Conservation (phyloP, 1,140 invertebrate species). For the Sesamia nonagrioides region DNA sequence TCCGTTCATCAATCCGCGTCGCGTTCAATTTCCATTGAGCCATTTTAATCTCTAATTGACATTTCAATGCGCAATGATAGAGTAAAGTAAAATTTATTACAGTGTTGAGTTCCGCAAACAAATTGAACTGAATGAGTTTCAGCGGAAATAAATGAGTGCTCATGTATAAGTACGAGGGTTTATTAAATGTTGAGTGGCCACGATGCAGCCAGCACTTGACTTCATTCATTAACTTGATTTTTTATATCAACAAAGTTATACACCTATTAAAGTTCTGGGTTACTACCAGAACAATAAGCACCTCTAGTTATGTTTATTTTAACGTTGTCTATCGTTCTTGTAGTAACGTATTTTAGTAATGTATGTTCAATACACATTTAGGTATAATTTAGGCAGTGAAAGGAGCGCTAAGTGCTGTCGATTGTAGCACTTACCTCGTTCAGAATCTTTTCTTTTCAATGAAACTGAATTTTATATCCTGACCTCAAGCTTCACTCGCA, state of each 20-base stretch:
- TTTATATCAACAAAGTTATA: not conserved
- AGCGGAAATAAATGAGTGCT: constrained; percentile 36
- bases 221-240: constrained; percentile 16
- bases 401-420: too few relatives aligned
- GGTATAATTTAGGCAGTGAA: too few relatives aligned
- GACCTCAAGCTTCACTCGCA: not conserved
- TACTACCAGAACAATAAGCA: constrained; percentile 1
- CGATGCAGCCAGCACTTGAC: not conserved
- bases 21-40: constrained; percentile 67
- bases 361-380: not conserved
- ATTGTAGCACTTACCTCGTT: not conserved
- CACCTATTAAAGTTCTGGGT: not conserved
- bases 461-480: not conserved
- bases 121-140: constrained; percentile 45
- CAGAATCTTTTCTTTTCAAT: not conserved
- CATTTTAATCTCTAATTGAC: constrained; percentile 78
- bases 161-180: constrained; percentile 31
- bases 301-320: too few relatives aligned
- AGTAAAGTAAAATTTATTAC: constrained; percentile 67
- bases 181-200: constrained; percentile 29
- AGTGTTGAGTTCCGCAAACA: constrained; percentile 40
- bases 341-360: not conserved
- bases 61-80: constrained; percentile 69
- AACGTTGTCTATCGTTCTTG: not conserved
- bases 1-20: constrained; percentile 71